A percentile compares a stretch with the other conserved stretches of the same genome.
These are phyloP conservation scores for Poliocrania exsul DNA, from an alignment of 2,797 vertebrate species.

Conservation along the genomic window DNA sequence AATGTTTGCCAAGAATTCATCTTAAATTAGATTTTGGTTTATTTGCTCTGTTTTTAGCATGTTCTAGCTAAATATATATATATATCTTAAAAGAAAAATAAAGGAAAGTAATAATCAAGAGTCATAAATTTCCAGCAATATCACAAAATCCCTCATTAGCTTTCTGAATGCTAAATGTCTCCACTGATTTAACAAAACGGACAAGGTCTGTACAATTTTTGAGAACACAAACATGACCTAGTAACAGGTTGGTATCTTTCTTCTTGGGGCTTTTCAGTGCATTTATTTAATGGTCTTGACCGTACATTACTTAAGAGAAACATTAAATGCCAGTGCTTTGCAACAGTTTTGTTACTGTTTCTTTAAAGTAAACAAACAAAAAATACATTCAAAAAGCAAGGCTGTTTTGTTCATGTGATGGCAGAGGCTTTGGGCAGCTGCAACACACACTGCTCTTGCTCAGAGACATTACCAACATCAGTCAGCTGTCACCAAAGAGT, in stretches of 20 bases:
- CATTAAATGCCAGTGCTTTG: constrained; percentile 87
- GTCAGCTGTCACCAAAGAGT: constrained; percentile 78
- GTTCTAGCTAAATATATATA: constrained; percentile 61
- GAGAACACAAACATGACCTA: constrained; percentile 67
- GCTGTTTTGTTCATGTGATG: constrained; percentile 77
- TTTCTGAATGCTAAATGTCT: constrained; percentile 62
- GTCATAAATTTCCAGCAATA: constrained; percentile 66
- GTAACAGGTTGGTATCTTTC: constrained; percentile 71
- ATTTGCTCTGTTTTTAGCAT: constrained; percentile 70
- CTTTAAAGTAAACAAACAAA: constrained; percentile 78
- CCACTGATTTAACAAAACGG: constrained; percentile 49
- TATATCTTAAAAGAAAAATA: constrained; percentile 66
- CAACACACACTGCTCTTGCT: constrained; percentile 64
- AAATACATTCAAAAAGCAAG: constrained; percentile 88
- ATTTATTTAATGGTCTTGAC: constrained; percentile 79
- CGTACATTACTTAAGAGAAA: constrained; percentile 78
- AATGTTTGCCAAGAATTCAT: constrained; percentile 64
- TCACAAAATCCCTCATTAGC: constrained; percentile 65
- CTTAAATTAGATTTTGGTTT: constrained; percentile 77
- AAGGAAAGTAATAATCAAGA: constrained; percentile 53
- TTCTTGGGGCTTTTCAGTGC: constrained; percentile 82
- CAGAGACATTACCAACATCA: constrained; percentile 75
- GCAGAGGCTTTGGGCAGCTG: constrained; percentile 76
- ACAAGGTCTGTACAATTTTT: constrained; percentile 68
- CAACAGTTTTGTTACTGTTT: constrained; percentile 81